A percentile compares a stretch with the other conserved stretches of the same genome.
These are phyloP conservation scores for Caenorhabditis sp. DNA, from an alignment of 2,888 invertebrate genomes.

Conservation along the genomic window DNA sequence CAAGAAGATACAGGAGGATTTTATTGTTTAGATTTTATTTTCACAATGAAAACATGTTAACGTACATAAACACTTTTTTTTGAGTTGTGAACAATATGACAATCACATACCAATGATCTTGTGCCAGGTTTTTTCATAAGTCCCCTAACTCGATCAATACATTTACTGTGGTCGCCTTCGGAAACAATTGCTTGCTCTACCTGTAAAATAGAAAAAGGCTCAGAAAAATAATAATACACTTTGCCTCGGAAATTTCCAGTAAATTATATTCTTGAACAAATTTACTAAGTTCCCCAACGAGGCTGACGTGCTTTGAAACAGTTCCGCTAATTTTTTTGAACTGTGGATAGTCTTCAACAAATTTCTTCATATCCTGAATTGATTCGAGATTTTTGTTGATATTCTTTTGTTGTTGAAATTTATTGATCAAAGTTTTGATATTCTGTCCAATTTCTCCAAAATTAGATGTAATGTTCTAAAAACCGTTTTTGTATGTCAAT, in stretches of 20 bases:
- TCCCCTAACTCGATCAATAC: slow-evolving; percentile 85
- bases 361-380: slow-evolving; percentile 94
- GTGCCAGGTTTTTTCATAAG: slow-evolving; percentile 86
- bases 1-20: no score
- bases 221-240: no score
- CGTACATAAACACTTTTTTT: no score
- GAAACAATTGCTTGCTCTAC: slow-evolving; percentile 92
- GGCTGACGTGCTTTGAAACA: slow-evolving; percentile 95
- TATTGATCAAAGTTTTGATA: slow-evolving; percentile 96
- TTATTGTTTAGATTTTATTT: no score
- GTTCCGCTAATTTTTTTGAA: slow-evolving; percentile 87
- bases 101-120: slow-evolving; percentile 52
- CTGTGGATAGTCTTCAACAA: slow-evolving; percentile 95
- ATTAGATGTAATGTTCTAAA: slow-evolving; percentile 91
- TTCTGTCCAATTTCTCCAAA: slow-evolving; percentile 99
- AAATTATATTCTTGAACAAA: slow-evolving; percentile 87
- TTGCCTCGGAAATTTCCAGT: slow-evolving; percentile 82
- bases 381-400: slow-evolving; percentile 92
- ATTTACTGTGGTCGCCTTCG: slow-evolving; percentile 82
- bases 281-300: slow-evolving; percentile 94
- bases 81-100: no score
- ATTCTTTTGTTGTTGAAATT: slow-evolving; percentile 93
- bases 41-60: no score
- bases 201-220: no score
- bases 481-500: no score